Base-by-base conservation (phyloP, 2,797 vertebrate species). In the Basileuterus tristriatus region DNA sequence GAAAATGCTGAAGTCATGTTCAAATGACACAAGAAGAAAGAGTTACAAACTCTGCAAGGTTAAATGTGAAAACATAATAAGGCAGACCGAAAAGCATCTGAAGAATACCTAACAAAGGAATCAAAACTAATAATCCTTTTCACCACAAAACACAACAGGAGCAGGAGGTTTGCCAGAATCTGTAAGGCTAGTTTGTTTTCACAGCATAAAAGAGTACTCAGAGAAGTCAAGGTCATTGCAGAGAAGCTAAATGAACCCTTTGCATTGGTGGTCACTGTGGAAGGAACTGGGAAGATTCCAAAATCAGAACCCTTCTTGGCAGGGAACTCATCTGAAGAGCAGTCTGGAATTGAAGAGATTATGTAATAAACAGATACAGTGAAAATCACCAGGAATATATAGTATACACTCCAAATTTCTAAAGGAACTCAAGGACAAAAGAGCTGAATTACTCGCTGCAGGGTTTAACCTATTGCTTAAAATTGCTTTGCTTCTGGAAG, bases 401-500 rank as follows among this genome's bases (percentile, higher is more conserved):
- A 60, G 87, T 43, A 87, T 68, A 60, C 44, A 77, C 71, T 93
- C 68, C n/a, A 85, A 36, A 92, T 91, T 94, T 94, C 75, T 92
- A 59, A 92, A 92, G 78, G 64, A 91, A 85, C 49, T 89, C 56
- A 83, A 92, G 75, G 64, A 93, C 7, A 1, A 91, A 94, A 80
- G 64, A 89, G 44, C 68, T 85, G 84, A 92, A 89, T 94, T 92
- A 89, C 94, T 93, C 89, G 70, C 75, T 87, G 84, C 84, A 85
- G 86, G 78, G 27, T 83, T 63, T 83, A 83, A 90, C 75, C n/a
- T 89, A 64, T 58, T 89, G 75, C 78, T 94, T 83, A 93, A 92
- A 94, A 95, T 89, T 93, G 91, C 52, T 68, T 82, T 89, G 34
- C 71, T 93, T 90, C 71, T 87, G 79, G 84, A 95, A 91, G 79